phyloP scores from a whole-genome alignment of 2,113 vertebrate genomes.

The Prietella phreatophila region DNA sequence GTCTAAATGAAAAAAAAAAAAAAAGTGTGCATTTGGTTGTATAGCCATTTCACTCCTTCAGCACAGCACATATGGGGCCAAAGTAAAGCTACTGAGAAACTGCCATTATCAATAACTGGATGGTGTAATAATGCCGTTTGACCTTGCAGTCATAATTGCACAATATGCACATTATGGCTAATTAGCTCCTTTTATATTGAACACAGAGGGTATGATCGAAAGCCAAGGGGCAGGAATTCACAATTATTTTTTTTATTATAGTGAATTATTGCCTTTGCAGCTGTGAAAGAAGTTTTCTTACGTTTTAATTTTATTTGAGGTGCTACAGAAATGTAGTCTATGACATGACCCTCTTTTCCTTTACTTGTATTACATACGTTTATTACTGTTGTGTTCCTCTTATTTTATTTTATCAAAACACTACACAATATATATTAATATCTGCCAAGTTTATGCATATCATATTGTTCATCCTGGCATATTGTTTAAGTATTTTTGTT shows the following conservation, averaged over 20 bases:
- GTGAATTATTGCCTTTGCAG: background rate
- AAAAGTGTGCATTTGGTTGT: background rate
- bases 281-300: background rate
- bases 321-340: background rate
- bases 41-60: background rate
- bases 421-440: constrained; percentile 23
- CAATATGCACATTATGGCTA: background rate
- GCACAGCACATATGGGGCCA: background rate
- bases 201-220: background rate
- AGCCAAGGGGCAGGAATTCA: background rate
- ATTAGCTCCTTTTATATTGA: background rate
- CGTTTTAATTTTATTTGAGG: background rate
- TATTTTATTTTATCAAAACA: background rate
- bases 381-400: background rate
- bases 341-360: background rate
- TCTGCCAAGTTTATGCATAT: constrained; percentile 5
- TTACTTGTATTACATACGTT: background rate
- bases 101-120: constrained; percentile 4
- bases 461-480: background rate
- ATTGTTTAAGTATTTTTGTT: constrained; percentile 24
- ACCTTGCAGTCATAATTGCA: background rate
- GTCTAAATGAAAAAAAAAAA: background rate
- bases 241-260: background rate
- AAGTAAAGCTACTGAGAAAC: constrained; percentile 1
- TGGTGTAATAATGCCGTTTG: background rate